Percentiles rank a stretch among this genome's conserved stretches.
These are phyloP conservation scores for Phalloptychus januarius DNA, from an alignment of 2,797 vertebrate genomes.

Conservation along the genomic window DNA sequence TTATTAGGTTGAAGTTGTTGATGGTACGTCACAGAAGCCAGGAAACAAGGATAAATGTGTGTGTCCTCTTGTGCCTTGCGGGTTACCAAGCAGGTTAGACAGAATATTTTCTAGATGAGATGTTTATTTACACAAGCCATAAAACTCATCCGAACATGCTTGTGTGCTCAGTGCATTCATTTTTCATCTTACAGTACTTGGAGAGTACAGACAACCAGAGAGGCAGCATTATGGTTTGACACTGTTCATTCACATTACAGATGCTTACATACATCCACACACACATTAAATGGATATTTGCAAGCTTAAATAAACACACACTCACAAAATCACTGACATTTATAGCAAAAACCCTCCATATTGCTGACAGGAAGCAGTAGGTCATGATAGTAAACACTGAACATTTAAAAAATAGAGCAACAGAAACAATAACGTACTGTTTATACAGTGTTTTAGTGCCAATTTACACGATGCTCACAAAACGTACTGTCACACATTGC, in stretches of 20 bases:
- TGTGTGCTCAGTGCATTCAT: slow-evolving; percentile 63
- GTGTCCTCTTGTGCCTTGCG: neutral
- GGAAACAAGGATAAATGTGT: neutral
- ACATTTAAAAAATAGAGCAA: slow-evolving; percentile 23
- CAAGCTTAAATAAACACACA: neutral
- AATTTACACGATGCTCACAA: neutral
- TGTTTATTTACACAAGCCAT: slow-evolving; percentile 65
- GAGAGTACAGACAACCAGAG: slow-evolving; percentile 42
- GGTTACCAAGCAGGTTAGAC: slow-evolving; percentile 31
- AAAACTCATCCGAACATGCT: slow-evolving; percentile 31
- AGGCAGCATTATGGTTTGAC: slow-evolving; percentile 40
- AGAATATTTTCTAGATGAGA: slow-evolving; percentile 45
- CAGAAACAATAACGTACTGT: slow-evolving; percentile 15
- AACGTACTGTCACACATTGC: neutral
- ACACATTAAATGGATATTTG: neutral
- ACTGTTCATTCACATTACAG: slow-evolving; percentile 40
- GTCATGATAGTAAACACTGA: slow-evolving; percentile 31
- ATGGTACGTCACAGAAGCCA: neutral
- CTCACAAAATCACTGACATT: neutral
- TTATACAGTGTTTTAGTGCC: slow-evolving; percentile 28
- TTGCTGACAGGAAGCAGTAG: slow-evolving; percentile 41
- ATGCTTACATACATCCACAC: slow-evolving; percentile 11
- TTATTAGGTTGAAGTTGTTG: neutral
- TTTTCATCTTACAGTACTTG: slow-evolving; percentile 58
- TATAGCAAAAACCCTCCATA: slow-evolving; percentile 4